These are phyloP conservation scores for Neolamprologus devosi DNA, from an alignment of 2,113 vertebrate genomes.

Conservation along the genomic window DNA sequence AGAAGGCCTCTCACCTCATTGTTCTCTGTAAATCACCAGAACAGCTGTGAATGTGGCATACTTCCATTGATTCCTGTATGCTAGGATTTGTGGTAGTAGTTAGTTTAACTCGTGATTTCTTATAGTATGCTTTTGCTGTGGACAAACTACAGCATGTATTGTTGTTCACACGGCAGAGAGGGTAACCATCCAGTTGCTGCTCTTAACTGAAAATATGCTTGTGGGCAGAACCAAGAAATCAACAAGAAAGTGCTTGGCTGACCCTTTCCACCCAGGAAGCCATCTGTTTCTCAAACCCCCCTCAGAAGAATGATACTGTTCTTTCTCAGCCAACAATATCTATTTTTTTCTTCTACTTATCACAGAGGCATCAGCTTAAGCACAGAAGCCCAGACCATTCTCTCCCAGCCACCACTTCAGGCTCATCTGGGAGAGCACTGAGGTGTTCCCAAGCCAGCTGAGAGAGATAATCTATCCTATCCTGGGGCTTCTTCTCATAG, in stretches of 20 bases:
- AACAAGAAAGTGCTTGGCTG: neutral
- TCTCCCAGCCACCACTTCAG: neutral
- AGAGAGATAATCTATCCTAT: neutral
- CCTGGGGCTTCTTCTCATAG: neutral
- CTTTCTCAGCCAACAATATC: neutral
- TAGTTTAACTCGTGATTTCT: neutral
- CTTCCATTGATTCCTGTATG: neutral
- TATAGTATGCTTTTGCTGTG: neutral
- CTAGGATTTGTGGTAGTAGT: neutral
- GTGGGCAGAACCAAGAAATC: neutral
- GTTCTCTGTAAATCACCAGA: neutral
- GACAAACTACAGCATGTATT: neutral
- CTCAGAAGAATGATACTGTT: neutral
- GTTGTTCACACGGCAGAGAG: neutral
- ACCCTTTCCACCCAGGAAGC: neutral
- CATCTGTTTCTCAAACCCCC: neutral
- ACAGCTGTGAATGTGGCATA: neutral
- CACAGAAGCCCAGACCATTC: neutral
- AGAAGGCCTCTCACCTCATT: neutral
- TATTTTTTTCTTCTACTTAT: neutral
- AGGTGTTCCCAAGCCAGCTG: neutral
- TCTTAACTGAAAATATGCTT: neutral
- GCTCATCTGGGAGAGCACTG: neutral
- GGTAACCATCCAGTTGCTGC: neutral
- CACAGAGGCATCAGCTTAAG: neutral